Conservation (phyloP, 2,113 vertebrate species). For the Aramus guarauna region DNA sequence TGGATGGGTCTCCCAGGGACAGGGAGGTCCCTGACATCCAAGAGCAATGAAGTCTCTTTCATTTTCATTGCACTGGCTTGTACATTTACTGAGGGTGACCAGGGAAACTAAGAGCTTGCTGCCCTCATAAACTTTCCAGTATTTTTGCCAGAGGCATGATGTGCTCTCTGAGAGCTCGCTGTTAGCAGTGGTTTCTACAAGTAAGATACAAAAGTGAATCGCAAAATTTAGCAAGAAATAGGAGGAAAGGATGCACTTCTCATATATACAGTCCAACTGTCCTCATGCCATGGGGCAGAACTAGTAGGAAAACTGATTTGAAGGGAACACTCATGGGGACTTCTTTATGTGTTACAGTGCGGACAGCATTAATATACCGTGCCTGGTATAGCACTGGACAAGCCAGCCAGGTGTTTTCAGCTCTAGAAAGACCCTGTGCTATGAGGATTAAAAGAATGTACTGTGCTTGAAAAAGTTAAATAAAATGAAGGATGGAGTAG, state of each 20-base stretch:
- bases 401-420: not conserved
- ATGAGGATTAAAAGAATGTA: not conserved
- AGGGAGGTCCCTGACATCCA: not conserved
- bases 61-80: not conserved
- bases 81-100: not conserved
- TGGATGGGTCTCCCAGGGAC: fast-evolving
- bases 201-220: not conserved
- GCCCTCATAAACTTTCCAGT: not conserved
- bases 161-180: not conserved
- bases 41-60: not conserved
- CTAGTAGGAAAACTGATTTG: not conserved
- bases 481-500: not conserved
- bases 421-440: not conserved
- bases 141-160: not conserved
- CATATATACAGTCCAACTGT: not conserved
- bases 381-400: not conserved
- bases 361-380: not conserved
- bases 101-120: not conserved
- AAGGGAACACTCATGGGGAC: not conserved
- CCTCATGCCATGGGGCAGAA: not conserved
- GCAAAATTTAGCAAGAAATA: not conserved
- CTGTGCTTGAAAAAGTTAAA: not conserved
- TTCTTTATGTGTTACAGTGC: not conserved
- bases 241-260: not conserved
- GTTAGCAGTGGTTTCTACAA: not conserved